Evolutionary conservation across 2,113 vertebrate species (phyloP).

Genomic region (Callorhinus ursinus): DNA sequence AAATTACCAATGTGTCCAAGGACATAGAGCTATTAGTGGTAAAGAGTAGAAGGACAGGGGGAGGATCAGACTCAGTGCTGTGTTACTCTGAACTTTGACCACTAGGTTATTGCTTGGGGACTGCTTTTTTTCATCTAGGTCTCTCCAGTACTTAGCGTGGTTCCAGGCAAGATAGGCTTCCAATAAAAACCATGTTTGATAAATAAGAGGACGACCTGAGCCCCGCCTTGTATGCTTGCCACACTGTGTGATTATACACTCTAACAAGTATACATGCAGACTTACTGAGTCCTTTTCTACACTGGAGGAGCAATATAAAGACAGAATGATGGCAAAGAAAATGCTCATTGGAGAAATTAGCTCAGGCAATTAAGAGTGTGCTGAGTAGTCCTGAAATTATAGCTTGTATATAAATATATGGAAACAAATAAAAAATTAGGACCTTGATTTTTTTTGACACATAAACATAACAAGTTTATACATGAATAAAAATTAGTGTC

Average conservation of each 20-base stretch:
- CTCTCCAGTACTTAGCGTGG: neutral
- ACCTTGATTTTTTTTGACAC: conserved; percentile 20
- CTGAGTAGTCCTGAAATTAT: conserved; percentile 40
- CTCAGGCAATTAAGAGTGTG: conserved; percentile 39
- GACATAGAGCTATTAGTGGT: neutral
- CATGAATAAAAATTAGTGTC: conserved; percentile 54
- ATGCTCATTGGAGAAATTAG: conserved; percentile 43
- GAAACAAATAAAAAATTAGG: conserved; percentile 69
- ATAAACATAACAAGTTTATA: conserved; percentile 65
- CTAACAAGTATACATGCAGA: neutral
- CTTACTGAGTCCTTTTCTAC: neutral
- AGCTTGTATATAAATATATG: conserved; percentile 55
- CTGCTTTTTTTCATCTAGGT: neutral
- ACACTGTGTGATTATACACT: neutral
- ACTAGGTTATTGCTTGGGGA: neutral
- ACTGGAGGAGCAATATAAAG: neutral
- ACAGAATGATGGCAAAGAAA: neutral
- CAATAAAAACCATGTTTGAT: neutral
- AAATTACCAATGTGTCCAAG: neutral
- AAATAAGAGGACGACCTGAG: neutral
- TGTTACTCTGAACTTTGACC: neutral
- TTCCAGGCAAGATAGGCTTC: neutral
- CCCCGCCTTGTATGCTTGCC: neutral
- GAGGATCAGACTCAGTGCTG: neutral
- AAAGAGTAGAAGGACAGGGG: neutral